These are phyloP conservation scores for Chaetodon trifasciatus DNA, from an alignment of 2,797 vertebrate genomes.

Conservation along the genomic window DNA sequence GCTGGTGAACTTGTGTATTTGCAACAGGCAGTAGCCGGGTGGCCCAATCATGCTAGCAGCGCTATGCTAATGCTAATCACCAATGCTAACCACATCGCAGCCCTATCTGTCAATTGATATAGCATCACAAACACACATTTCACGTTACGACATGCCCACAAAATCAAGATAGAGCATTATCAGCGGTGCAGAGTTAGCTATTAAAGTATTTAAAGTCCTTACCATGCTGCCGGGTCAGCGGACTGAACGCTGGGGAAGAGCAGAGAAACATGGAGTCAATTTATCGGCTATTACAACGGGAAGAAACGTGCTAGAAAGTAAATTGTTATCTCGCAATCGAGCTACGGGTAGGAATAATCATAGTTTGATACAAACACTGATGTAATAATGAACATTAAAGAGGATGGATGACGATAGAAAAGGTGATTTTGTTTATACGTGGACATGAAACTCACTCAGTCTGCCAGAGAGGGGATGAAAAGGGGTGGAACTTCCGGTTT, in stretches of 20 bases:
- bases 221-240: constrained; percentile 82
- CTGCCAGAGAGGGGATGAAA: constrained; percentile 63
- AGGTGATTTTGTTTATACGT: neutral
- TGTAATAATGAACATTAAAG: accelerated
- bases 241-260: constrained; percentile 72
- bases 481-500: constrained; percentile 86
- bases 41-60: neutral
- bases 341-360: accelerated
- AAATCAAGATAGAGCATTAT: accelerated
- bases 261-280: constrained; percentile 53
- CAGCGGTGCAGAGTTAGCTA: accelerated
- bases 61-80: constrained; percentile 63
- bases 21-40: neutral
- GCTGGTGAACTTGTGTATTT: too few species aligned
- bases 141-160: accelerated
- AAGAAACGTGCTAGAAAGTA: neutral
- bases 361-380: accelerated
- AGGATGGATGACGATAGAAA: constrained; percentile 80
- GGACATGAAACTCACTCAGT: constrained; percentile 67
- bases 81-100: neutral
- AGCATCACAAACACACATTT: accelerated
- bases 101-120: accelerated
- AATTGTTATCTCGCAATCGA: neutral
- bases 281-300: neutral
- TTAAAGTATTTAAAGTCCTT: constrained; percentile 25